These are phyloP conservation scores for Halictus rubicundus DNA, from an alignment of 1,140 invertebrate genomes.

Conservation along the genomic window DNA sequence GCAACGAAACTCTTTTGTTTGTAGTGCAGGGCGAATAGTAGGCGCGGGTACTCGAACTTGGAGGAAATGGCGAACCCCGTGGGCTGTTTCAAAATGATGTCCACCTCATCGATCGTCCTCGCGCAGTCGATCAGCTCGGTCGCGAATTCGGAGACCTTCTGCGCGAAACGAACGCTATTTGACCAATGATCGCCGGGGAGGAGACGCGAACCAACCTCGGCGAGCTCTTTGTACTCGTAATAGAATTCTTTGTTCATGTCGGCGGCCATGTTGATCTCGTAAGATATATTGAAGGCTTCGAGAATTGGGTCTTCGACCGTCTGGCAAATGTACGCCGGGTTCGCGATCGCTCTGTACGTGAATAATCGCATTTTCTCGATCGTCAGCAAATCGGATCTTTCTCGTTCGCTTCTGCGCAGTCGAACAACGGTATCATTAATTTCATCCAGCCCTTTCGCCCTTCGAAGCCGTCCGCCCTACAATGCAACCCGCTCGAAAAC, in stretches of 20 bases:
- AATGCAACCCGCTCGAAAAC: too few relatives aligned
- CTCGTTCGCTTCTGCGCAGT: conserved; percentile 63
- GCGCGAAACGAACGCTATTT: neutral
- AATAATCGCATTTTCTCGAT: conserved; percentile 81
- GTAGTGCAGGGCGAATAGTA: conserved; percentile 86
- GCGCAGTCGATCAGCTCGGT: conserved; percentile 79
- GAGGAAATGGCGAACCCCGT: conserved; percentile 71
- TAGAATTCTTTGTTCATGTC: conserved; percentile 82
- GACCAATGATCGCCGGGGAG: neutral
- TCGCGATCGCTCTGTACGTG: conserved; percentile 83
- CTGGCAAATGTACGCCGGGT: conserved; percentile 86
- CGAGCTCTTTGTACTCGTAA: conserved; percentile 81
- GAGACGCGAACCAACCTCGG: conserved; percentile 63
- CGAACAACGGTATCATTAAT: neutral
- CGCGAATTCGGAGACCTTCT: conserved; percentile 61
- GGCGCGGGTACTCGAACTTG: conserved; percentile 81
- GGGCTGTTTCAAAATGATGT: conserved; percentile 83
- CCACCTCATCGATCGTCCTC: conserved; percentile 85
- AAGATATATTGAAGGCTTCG: conserved; percentile 83
- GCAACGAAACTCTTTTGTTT: conserved; percentile 89
- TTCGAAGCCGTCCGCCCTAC: too few relatives aligned
- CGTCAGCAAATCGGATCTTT: conserved; percentile 78
- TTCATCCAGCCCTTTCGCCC: neutral
- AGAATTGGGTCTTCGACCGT: conserved; percentile 85
- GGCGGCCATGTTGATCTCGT: conserved; percentile 80